phyloP scores from a whole-genome alignment of 2,888 invertebrate species.

The Drosophila neutralis region DNA sequence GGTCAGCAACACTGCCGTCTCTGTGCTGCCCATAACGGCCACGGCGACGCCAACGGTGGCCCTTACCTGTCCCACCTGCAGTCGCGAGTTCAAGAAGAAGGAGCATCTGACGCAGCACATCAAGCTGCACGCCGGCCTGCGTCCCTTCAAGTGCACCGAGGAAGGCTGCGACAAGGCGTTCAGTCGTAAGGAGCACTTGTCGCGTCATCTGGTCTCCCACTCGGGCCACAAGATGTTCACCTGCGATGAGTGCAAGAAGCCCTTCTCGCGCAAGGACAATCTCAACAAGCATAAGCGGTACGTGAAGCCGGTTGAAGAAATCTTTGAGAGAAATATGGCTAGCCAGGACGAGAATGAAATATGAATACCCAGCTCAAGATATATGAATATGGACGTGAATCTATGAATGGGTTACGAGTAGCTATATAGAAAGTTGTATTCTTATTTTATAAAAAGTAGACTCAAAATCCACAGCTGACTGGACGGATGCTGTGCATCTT shows the following conservation, averaged over 20 bases:
- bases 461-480: background rate
- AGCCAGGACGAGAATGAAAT: background rate
- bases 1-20: background rate
- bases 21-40: slow-evolving; percentile 25
- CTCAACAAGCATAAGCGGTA: slow-evolving; percentile 84
- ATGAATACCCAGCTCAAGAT: background rate
- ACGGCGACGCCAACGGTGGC: slow-evolving; percentile 15
- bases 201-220: slow-evolving; percentile 88
- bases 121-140: slow-evolving; percentile 88
- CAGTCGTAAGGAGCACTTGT: slow-evolving; percentile 89
- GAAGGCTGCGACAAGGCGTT: slow-evolving; percentile 88
- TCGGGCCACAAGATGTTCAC: slow-evolving; percentile 89
- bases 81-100: slow-evolving; percentile 88
- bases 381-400: background rate
- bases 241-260: slow-evolving; percentile 87
- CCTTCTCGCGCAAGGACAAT: slow-evolving; percentile 85
- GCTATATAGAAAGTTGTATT: background rate
- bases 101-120: slow-evolving; percentile 89
- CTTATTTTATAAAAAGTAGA: background rate
- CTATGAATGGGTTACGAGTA: background rate
- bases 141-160: slow-evolving; percentile 88
- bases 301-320: slow-evolving; percentile 9
- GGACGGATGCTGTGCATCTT: background rate
- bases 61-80: slow-evolving; percentile 85
- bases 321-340: background rate